Evolutionary conservation across 2,888 invertebrate species (phyloP).

Genomic region (Calliphora vomitoria): DNA sequence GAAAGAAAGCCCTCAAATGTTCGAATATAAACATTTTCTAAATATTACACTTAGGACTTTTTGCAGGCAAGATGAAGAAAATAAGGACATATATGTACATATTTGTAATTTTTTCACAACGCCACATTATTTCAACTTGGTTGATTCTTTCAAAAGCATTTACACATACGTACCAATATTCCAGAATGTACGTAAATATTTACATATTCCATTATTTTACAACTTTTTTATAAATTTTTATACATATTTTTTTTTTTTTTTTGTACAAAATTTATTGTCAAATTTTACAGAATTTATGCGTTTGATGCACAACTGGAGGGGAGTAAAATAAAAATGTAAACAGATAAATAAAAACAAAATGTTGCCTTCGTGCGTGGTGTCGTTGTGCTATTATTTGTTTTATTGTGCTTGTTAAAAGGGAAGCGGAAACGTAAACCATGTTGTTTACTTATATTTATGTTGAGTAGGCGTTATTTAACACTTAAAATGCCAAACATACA

Average conservation of each 20-base stretch:
- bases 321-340: not conserved
- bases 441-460: constrained; percentile 51
- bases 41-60: no score
- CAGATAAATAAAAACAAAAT: constrained; percentile 24
- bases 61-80: no score
- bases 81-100: no score
- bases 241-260: no score
- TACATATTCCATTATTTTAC: not conserved
- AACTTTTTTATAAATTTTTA: not conserved
- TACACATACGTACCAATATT: not conserved
- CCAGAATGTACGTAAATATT: not conserved
- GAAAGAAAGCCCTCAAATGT: no score
- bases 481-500: constrained; percentile 22
- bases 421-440: constrained; percentile 54
- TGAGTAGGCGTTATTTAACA: constrained; percentile 29
- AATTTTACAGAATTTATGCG: not conserved
- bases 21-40: no score
- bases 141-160: no score
- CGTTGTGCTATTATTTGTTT: constrained; percentile 9
- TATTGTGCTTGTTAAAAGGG: not conserved
- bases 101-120: no score
- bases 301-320: constrained; percentile 2
- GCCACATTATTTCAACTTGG: no score
- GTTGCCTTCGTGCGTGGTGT: not conserved
- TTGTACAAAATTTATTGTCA: not conserved